Evolutionary conservation across 2,888 invertebrate genomes (phyloP).

Genomic region (Dryobotodes eremita): DNA sequence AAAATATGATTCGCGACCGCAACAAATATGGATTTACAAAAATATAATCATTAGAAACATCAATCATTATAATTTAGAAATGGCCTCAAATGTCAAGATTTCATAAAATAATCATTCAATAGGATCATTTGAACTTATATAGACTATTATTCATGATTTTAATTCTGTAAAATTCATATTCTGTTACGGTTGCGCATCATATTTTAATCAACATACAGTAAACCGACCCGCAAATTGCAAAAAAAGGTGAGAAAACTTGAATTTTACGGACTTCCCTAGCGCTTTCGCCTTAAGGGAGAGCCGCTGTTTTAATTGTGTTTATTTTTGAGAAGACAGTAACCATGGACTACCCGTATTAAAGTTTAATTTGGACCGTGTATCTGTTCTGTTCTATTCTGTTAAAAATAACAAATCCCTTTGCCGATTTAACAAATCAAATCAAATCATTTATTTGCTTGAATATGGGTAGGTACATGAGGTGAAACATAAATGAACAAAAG

Average conservation of each 20-base stretch:
- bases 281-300: constrained; percentile 10
- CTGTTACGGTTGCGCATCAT: not conserved
- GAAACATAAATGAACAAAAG: too few species aligned
- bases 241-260: not conserved
- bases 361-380: constrained; percentile 27
- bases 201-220: not conserved
- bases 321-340: constrained; percentile 36
- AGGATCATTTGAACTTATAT: not conserved
- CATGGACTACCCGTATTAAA: constrained; percentile 3
- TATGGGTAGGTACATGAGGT: too few species aligned
- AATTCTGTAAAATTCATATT: not conserved
- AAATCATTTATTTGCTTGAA: too few species aligned
- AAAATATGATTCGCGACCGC: not conserved
- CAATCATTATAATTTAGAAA: not conserved
- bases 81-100: not conserved
- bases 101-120: not conserved
- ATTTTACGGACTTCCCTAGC: not conserved
- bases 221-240: not conserved
- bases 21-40: not conserved
- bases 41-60: not conserved
- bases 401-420: constrained; percentile 7
- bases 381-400: too few species aligned
- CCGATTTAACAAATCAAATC: not conserved
- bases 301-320: constrained; percentile 47
- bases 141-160: not conserved